These are phyloP conservation scores for Megalops cyprinoides DNA, from an alignment of 2,797 vertebrate genomes.

Conservation along the genomic window DNA sequence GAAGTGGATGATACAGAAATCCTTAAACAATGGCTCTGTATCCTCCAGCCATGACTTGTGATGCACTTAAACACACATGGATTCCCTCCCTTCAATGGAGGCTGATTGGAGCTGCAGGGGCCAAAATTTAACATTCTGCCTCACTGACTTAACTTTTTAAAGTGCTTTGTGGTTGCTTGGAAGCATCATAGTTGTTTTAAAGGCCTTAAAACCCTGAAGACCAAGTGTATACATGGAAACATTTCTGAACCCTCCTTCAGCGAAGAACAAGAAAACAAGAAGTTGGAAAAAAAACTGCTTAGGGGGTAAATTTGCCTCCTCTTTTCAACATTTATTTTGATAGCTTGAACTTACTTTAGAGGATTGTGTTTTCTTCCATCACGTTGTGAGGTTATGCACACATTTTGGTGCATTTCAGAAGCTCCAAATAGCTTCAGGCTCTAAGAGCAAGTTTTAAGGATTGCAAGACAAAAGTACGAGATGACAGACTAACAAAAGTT, in stretches of 20 bases:
- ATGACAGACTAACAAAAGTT: background rate
- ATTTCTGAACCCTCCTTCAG: background rate
- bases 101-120: background rate
- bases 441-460: background rate
- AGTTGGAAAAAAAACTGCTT: background rate
- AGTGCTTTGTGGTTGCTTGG: background rate
- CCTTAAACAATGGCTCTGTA: background rate
- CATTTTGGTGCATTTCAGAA: background rate
- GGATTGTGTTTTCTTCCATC: background rate
- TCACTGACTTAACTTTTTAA: background rate
- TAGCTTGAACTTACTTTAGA: background rate
- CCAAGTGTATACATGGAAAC: background rate
- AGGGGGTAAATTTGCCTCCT: background rate
- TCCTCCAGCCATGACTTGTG: background rate
- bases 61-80: background rate
- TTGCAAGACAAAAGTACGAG: background rate
- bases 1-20: slow-evolving; percentile 18
- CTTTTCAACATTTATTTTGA: background rate
- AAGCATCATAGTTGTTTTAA: background rate
- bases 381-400: background rate
- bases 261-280: background rate
- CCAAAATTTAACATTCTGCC: background rate
- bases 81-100: background rate
- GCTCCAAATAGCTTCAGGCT: background rate
- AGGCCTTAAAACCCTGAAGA: background rate